A percentile compares a stretch with the other conserved stretches of the same genome.
Evolutionary conservation across 2,797 vertebrate species (phyloP).

Genomic region (Novumbra hubbsi): DNA sequence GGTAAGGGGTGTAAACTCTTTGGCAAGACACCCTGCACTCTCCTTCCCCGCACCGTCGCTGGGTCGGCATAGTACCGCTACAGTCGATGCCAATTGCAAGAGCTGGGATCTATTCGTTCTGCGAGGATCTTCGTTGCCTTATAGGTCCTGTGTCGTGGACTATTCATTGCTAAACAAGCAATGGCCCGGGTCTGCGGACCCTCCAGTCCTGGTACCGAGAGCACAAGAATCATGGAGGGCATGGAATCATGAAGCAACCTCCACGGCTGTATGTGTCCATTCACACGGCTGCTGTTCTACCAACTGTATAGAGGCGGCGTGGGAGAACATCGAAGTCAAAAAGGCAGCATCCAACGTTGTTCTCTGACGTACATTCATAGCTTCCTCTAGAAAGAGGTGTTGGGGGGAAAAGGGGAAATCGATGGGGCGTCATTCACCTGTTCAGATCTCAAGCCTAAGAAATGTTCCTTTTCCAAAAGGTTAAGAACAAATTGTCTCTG

Average conservation of each 20-base stretch:
- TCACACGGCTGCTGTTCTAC: neutral
- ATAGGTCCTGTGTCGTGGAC: constrained; percentile 16
- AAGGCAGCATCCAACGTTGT: constrained; percentile 53
- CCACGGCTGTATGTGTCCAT: neutral
- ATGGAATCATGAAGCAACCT: constrained; percentile 38
- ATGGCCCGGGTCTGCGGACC: neutral
- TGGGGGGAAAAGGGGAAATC: constrained; percentile 30
- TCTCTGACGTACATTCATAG: constrained; percentile 73
- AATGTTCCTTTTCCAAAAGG: constrained; percentile 35
- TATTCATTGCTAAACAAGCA: constrained; percentile 10
- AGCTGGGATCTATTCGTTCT: constrained; percentile 30
- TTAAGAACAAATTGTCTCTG: constrained; percentile 41
- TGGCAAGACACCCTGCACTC: neutral
- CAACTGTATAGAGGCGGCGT: constrained; percentile 23
- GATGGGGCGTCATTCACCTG: constrained; percentile 36
- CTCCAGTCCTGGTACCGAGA: constrained; percentile 4
- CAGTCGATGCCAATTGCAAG: constrained; percentile 44
- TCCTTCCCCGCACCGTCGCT: constrained; percentile 58
- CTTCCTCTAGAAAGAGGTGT: constrained; percentile 46
- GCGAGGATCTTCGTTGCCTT: too few species aligned
- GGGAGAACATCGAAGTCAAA: constrained; percentile 19
- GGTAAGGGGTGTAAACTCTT: neutral
- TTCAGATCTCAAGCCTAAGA: constrained; percentile 28
- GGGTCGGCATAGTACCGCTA: constrained; percentile 54
- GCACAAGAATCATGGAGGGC: constrained; percentile 11